Evolutionary conservation across 2,113 vertebrate species (phyloP).

Genomic region (Seriola dumerili): DNA sequence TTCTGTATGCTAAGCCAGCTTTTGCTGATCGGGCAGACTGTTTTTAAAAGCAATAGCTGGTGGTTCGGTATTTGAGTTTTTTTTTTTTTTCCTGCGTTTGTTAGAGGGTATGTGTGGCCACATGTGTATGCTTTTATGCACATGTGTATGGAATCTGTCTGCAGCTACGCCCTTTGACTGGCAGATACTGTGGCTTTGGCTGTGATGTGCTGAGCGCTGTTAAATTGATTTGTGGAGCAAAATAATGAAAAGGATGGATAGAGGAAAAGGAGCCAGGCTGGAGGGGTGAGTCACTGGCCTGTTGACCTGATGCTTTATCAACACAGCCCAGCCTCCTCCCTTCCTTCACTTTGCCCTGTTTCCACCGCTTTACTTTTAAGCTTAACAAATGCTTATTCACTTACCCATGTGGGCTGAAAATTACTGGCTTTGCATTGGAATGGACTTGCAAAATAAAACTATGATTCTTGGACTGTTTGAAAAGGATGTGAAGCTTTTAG

Average conservation of each 20-base stretch:
- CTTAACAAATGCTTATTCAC: slow-evolving; percentile 2
- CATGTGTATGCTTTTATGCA: slow-evolving; percentile 36
- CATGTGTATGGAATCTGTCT: slow-evolving; percentile 39
- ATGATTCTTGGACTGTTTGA: slow-evolving; percentile 60
- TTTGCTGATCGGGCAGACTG: slow-evolving; percentile 29
- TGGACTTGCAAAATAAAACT: slow-evolving; percentile 30
- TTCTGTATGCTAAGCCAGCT: slow-evolving; percentile 31
- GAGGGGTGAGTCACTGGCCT: slow-evolving; percentile 11
- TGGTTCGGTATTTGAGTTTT: slow-evolving; percentile 35
- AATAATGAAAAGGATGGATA: slow-evolving; percentile 28
- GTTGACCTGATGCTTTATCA: slow-evolving; percentile 30
- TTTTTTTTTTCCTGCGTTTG: slow-evolving; percentile 3
- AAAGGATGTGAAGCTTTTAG: slow-evolving; percentile 64
- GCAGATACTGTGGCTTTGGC: slow-evolving; percentile 53
- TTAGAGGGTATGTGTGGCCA: slow-evolving; percentile 36
- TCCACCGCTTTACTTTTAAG: slow-evolving; percentile 42
- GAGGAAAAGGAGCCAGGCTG: slow-evolving; percentile 25
- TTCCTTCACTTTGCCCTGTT: slow-evolving; percentile 13
- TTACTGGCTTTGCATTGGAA: slow-evolving; percentile 31
- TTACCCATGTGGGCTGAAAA: slow-evolving; percentile 30
- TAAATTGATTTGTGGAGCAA: slow-evolving; percentile 16
- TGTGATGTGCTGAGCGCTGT: slow-evolving; percentile 46
- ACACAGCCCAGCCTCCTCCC: slow-evolving; percentile 13
- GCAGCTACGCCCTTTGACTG: slow-evolving; percentile 48
- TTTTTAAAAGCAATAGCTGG: slow-evolving; percentile 29